Conservation (phyloP, 2,797 vertebrate species). For the Leptoclinus maculatus region DNA sequence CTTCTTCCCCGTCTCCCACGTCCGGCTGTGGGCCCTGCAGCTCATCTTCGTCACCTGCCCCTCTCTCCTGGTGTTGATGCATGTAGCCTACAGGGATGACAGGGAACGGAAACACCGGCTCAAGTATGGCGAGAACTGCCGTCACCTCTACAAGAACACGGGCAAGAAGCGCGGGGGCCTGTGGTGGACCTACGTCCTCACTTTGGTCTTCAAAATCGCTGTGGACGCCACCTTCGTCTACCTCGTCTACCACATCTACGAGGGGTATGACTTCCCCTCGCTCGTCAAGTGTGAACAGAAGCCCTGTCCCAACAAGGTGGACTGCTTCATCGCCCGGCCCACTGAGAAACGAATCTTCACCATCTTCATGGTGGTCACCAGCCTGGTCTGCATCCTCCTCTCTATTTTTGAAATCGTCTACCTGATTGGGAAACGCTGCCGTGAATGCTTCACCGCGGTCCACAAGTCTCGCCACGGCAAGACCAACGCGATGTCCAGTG, state of each 20-base stretch:
- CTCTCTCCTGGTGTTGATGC: constrained; percentile 94
- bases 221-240: constrained; percentile 91
- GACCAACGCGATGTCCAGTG: constrained; percentile 61
- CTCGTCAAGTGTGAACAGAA: constrained; percentile 88
- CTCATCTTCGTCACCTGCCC: constrained; percentile 99
- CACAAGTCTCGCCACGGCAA: constrained; percentile 41
- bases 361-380: constrained; percentile 91
- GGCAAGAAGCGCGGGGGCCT: constrained; percentile 93
- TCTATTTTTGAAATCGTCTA: constrained; percentile 88
- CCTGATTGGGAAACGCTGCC: constrained; percentile 87
- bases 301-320: constrained; percentile 91
- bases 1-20: constrained; percentile 95
- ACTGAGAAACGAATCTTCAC: constrained; percentile 94
- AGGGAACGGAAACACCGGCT: constrained; percentile 80
- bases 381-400: constrained; percentile 87
- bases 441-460: constrained; percentile 52
- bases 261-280: constrained; percentile 88
- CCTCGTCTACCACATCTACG: constrained; percentile 89
- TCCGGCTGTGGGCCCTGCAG: constrained; percentile 97
- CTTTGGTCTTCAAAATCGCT: constrained; percentile 88
- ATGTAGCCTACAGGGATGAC: constrained; percentile 93
- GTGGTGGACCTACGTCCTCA: constrained; percentile 96
- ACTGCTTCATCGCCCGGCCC: constrained; percentile 92
- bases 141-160: constrained; percentile 81
- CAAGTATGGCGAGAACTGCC: constrained; percentile 77